Evolutionary conservation across 1,140 invertebrate genomes (phyloP).

Genomic region (Mya arenaria): DNA sequence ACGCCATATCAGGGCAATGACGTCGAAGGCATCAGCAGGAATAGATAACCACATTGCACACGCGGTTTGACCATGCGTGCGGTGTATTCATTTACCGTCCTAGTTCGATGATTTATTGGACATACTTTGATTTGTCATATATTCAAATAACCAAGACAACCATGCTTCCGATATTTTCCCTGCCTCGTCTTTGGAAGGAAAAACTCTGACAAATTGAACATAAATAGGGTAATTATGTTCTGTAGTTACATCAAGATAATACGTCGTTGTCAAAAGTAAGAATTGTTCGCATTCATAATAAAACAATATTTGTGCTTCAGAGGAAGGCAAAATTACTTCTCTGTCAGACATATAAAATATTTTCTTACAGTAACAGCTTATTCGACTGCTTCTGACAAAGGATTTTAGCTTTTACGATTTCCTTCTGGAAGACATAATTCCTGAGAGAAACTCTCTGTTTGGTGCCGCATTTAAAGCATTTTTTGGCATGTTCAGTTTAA

Average conservation of each 20-base stretch:
- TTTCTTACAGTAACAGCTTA: slow-evolving; percentile 19
- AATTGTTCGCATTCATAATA: slow-evolving; percentile 38
- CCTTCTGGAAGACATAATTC: too few relatives aligned
- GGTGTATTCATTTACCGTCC: too few relatives aligned
- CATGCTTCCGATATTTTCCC: background rate
- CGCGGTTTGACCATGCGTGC: too few relatives aligned
- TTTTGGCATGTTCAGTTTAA: too few relatives aligned
- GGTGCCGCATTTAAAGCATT: background rate
- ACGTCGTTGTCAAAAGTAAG: slow-evolving; percentile 1
- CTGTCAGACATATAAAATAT: slow-evolving; percentile 42
- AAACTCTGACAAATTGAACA: slow-evolving; percentile 37
- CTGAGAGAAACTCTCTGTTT: too few relatives aligned
- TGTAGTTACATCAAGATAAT: slow-evolving; percentile 35
- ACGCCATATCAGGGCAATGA: too few relatives aligned
- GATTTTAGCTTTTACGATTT: too few relatives aligned
- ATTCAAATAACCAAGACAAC: slow-evolving; percentile 43
- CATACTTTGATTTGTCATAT: slow-evolving; percentile 29
- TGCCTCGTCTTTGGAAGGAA: background rate
- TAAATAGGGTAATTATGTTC: slow-evolving; percentile 40
- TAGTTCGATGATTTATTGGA: slow-evolving; percentile 11
- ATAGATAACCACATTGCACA: too few relatives aligned
- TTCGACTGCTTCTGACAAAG: too few relatives aligned
- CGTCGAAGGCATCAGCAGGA: too few relatives aligned
- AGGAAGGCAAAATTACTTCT: slow-evolving; percentile 16
- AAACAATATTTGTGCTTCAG: slow-evolving; percentile 42